phyloP scores from a whole-genome alignment of 2,888 invertebrate species.

The Catocala sponsa region DNA sequence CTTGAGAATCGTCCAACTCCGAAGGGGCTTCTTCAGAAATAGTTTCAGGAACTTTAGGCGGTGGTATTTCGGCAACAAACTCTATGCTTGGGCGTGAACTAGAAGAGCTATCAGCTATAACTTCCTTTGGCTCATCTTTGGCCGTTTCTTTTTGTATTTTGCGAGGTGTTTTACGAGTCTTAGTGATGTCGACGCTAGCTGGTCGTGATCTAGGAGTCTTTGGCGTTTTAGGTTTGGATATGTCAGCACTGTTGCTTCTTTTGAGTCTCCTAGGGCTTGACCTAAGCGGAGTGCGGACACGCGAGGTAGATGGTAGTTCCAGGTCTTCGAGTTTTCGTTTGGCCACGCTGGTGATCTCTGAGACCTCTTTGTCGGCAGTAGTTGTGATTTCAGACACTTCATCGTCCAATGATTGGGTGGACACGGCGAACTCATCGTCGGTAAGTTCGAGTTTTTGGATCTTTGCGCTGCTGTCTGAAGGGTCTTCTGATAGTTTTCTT shows the following conservation, averaged over 20 bases:
- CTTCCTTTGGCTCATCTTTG: constrained; percentile 48
- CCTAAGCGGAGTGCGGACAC: constrained; percentile 67
- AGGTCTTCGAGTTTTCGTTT: constrained; percentile 64
- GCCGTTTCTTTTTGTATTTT: constrained; percentile 54
- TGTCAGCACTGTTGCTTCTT: constrained; percentile 78
- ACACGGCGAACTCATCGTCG: constrained; percentile 61
- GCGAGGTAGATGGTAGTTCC: constrained; percentile 69
- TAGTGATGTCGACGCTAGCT: constrained; percentile 75
- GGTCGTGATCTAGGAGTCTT: constrained; percentile 75
- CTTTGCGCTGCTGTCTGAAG: constrained; percentile 65
- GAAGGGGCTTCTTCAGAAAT: constrained; percentile 67
- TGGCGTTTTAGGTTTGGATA: constrained; percentile 70
- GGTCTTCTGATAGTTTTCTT: constrained; percentile 74
- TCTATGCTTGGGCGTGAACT: constrained; percentile 67
- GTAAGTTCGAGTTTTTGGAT: constrained; percentile 72
- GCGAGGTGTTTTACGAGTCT: constrained; percentile 63
- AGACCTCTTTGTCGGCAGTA: constrained; percentile 67
- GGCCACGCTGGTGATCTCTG: constrained; percentile 65
- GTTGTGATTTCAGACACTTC: constrained; percentile 23
- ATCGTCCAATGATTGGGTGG: constrained; percentile 69
- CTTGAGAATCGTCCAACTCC: constrained; percentile 79
- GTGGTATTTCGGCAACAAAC: constrained; percentile 66
- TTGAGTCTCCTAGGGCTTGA: constrained; percentile 77
- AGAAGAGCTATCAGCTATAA: constrained; percentile 53
- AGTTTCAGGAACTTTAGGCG: constrained; percentile 65